phyloP scores from a whole-genome alignment of 2,888 invertebrate genomes.

The Atethmia centrago region DNA sequence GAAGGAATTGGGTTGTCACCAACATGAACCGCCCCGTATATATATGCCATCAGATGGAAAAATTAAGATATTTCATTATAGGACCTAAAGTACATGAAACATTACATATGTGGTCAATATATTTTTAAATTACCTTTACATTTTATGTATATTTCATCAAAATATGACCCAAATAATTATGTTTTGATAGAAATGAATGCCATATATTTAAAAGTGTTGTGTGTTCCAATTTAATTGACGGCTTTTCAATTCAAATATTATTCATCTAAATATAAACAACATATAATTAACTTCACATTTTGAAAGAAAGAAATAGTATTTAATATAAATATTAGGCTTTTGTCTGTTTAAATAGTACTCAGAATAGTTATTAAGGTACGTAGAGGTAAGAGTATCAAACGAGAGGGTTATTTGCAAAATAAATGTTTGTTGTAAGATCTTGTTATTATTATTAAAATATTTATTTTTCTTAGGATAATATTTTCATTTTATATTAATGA shows the following conservation, averaged over 20 bases:
- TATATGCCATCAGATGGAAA: slow-evolving; percentile 20
- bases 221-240: neutral
- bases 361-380: neutral
- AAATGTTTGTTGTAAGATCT: neutral
- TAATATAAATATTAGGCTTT: no score
- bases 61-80: slow-evolving; percentile 1
- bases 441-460: neutral
- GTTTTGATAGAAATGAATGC: no score
- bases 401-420: neutral
- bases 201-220: neutral
- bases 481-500: neutral
- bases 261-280: neutral
- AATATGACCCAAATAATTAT: neutral
- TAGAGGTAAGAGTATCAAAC: neutral
- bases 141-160: neutral
- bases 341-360: neutral
- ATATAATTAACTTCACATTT: neutral
- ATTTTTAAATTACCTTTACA: slow-evolving; percentile 1
- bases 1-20: slow-evolving; percentile 36
- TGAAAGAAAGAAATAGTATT: no score
- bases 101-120: neutral
- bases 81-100: slow-evolving; percentile 1
- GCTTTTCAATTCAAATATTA: neutral
- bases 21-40: slow-evolving; percentile 44
- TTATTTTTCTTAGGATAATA: neutral